phyloP scores from a whole-genome alignment of 2,888 invertebrate genomes.

The Calameuta pallipes region DNA sequence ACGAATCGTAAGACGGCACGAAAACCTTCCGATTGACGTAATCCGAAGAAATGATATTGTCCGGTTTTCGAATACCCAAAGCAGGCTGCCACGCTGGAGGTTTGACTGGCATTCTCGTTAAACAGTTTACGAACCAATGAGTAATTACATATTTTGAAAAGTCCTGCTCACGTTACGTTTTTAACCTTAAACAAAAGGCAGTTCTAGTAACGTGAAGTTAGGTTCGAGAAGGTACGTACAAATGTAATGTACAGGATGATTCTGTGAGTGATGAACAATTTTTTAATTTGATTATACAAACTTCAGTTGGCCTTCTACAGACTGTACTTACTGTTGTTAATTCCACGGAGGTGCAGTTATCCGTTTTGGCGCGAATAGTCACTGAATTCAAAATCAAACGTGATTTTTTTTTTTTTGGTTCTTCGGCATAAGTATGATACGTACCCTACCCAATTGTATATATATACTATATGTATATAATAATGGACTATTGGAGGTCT shows the following conservation, averaged over 20 bases:
- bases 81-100: not conserved
- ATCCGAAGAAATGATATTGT: not conserved
- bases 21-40: not conserved
- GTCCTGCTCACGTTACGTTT: not conserved
- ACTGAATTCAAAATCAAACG: not conserved
- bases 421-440: not conserved
- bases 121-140: not conserved
- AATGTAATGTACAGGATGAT: not conserved
- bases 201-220: not conserved
- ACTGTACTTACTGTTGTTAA: not conserved
- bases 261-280: not conserved
- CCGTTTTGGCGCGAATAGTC: not conserved
- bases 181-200: not conserved
- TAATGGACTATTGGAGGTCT: not conserved
- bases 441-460: not conserved
- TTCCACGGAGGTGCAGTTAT: not conserved
- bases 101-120: not conserved
- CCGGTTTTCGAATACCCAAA: not conserved
- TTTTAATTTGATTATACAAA: not conserved
- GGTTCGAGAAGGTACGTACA: too few species aligned
- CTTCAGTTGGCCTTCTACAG: not conserved
- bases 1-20: not conserved
- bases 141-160: not conserved
- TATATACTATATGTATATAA: not conserved
- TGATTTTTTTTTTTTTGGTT: too few species aligned